Percentiles rank a stretch among this genome's conserved stretches.
phyloP scores from a whole-genome alignment of 2,113 vertebrate species.

The Ivindomyrus marchei region DNA sequence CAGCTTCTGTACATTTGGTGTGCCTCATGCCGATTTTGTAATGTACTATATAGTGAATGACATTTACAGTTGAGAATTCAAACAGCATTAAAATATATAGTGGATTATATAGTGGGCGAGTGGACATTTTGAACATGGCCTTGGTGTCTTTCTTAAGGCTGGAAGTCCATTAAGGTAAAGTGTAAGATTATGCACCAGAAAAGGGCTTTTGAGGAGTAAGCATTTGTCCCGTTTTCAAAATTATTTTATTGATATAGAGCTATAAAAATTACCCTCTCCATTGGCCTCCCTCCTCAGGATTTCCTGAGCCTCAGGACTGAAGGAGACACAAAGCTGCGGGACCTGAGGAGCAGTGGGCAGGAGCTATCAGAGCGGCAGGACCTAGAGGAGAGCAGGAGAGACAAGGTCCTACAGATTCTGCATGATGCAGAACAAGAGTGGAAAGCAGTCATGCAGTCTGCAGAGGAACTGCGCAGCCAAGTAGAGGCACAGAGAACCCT shows the following conservation, averaged over 20 bases:
- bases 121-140: no score
- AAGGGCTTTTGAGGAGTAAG: not conserved
- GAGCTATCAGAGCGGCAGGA: slow-evolving; percentile 36
- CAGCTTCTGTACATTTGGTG: no score
- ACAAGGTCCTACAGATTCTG: slow-evolving; percentile 34
- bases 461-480: slow-evolving; percentile 45
- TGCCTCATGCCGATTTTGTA: no score
- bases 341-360: slow-evolving; percentile 42
- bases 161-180: not conserved
- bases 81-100: no score
- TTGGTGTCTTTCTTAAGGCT: not conserved
- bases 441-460: slow-evolving; percentile 33
- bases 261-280: not conserved
- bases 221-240: not conserved
- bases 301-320: slow-evolving; percentile 50
- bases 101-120: no score
- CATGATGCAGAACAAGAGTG: slow-evolving; percentile 41
- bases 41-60: no score
- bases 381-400: slow-evolving; percentile 39
- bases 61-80: no score
- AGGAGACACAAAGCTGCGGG: slow-evolving; percentile 46
- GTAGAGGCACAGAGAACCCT: not conserved
- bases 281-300: slow-evolving; percentile 32
- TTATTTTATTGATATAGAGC: not conserved
- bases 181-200: not conserved